Percentiles rank a stretch among this genome's conserved stretches.
These are phyloP conservation scores for Drosophila pectinifera DNA, from an alignment of 1,140 invertebrate species.

Conservation along the genomic window DNA sequence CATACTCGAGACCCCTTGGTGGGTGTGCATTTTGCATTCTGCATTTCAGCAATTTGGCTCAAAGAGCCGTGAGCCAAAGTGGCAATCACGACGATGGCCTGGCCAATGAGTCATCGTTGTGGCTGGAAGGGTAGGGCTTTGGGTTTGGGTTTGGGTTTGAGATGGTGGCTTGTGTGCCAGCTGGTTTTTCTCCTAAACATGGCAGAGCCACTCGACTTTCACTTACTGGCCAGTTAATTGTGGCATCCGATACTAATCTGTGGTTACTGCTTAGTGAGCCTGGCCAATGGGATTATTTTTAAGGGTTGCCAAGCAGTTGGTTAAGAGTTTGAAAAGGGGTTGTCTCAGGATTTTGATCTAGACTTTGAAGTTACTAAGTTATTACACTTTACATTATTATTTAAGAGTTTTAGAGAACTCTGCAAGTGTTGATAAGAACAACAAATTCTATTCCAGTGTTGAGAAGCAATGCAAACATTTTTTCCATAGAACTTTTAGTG, in stretches of 20 bases:
- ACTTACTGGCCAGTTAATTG: constrained; percentile 1
- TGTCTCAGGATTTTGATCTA: neutral
- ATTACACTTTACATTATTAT: neutral
- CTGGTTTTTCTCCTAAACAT: constrained; percentile 5
- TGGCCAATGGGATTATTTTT: neutral
- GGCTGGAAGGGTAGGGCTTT: neutral
- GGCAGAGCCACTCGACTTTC: constrained; percentile 28
- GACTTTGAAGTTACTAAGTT: neutral
- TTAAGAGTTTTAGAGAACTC: neutral
- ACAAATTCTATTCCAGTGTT: neutral
- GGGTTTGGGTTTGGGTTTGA: neutral
- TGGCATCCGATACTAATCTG: constrained; percentile 7
- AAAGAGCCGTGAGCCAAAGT: constrained; percentile 24
- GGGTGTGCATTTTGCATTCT: constrained; percentile 12
- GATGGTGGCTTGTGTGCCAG: neutral
- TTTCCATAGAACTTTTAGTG: neutral
- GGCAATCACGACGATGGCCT: constrained; percentile 33
- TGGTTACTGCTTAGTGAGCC: neutral
- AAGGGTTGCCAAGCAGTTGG: neutral
- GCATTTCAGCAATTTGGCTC: constrained; percentile 20
- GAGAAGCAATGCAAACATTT: neutral
- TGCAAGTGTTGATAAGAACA: neutral
- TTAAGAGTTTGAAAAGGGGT: neutral
- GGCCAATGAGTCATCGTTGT: constrained; percentile 29
- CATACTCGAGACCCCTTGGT: neutral